Conservation (phyloP, 30 jellyfish, hydroid and myxozoan genomes). For the Chrysaora quinquecirrha region DNA sequence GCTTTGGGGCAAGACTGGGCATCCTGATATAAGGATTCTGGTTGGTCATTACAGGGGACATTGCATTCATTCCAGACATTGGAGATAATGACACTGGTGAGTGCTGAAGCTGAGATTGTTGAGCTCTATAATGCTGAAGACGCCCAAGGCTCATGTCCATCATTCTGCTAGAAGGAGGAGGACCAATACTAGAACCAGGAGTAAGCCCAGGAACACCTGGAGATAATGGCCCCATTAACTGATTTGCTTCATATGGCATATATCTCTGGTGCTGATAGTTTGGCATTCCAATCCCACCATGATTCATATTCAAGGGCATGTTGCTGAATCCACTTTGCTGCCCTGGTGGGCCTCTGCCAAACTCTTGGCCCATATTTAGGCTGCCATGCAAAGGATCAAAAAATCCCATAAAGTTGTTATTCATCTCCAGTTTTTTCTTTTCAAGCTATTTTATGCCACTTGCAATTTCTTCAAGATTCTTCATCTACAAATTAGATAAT, state of each 20-base stretch:
- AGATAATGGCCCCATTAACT: conserved; percentile 58
- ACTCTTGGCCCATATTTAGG: conserved; percentile 57
- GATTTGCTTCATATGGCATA: conserved; percentile 42
- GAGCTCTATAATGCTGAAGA: conserved; percentile 68
- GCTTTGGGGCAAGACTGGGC: conserved; percentile 74
- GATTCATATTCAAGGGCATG: conserved; percentile 68
- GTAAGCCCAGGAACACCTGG: conserved; percentile 46
- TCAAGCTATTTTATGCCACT: conserved; percentile 29
- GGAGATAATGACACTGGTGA: conserved; percentile 67
- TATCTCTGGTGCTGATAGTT: conserved; percentile 61
- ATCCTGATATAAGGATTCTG: conserved; percentile 57
- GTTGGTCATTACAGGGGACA: conserved; percentile 27
- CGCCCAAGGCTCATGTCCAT: conserved; percentile 66
- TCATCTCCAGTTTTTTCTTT: conserved; percentile 46
- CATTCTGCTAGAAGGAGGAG: conserved; percentile 57
- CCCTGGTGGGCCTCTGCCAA: conserved; percentile 71
- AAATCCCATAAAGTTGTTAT: conserved; percentile 73
- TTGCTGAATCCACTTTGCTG: conserved; percentile 67
- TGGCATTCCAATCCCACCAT: conserved; percentile 60
- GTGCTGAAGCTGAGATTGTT: conserved; percentile 64
- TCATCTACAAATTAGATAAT: conserved; percentile 44
- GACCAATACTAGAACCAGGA: conserved; percentile 59
- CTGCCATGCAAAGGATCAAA: conserved; percentile 58
- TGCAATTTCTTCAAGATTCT: conserved; percentile 38
- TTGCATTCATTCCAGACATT: conserved; percentile 56